Conservation (phyloP, 2,888 invertebrate genomes). For the Cantharis lateralis region DNA sequence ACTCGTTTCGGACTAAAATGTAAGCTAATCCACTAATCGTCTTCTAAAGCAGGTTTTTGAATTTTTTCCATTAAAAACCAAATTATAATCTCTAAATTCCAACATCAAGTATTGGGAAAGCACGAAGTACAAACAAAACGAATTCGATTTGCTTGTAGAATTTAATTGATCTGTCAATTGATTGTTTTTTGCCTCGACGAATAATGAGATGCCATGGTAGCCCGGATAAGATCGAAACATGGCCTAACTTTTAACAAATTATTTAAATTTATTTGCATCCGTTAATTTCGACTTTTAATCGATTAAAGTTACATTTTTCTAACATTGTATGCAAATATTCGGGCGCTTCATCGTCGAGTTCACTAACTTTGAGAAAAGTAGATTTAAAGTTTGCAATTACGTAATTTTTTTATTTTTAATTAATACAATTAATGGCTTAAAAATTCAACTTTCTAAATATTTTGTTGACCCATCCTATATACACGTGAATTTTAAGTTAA, state of each 20-base stretch:
- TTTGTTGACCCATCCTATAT: not conserved
- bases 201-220: not conserved
- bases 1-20: not conserved
- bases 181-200: not conserved
- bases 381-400: not conserved
- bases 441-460: not conserved
- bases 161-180: slow-evolving; percentile 1
- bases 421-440: not conserved
- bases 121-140: not conserved
- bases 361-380: not conserved
- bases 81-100: not conserved
- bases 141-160: not conserved
- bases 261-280: slow-evolving; percentile 1
- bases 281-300: not conserved
- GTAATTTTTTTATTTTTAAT: not conserved
- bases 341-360: too few species aligned
- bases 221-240: not conserved
- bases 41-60: not conserved
- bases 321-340: not conserved
- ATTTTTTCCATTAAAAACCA: not conserved
- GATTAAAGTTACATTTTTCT: not conserved
- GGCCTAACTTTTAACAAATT: not conserved
- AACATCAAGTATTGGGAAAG: not conserved
- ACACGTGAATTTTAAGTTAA: not conserved
- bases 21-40: not conserved